These are phyloP conservation scores for Ennomos fuscantarius DNA, from an alignment of 2,888 invertebrate species.

Conservation along the genomic window DNA sequence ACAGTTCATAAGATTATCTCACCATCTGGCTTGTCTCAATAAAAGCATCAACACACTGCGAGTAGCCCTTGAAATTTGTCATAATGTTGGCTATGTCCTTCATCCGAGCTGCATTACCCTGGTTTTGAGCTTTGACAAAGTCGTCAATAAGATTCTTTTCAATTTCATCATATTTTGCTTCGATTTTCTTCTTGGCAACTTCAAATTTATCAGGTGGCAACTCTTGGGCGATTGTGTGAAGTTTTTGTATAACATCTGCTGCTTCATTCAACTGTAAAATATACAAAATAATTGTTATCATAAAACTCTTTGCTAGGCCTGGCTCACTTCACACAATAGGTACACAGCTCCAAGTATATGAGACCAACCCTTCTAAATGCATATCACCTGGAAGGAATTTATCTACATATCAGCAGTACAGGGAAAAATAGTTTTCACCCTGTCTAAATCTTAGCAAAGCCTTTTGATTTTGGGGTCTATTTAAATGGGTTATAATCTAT, in stretches of 20 bases:
- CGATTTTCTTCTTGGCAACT: constrained; percentile 93
- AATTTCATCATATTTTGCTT: constrained; percentile 95
- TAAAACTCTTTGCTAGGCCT: no score
- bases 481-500: no score
- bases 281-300: no score
- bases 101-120: constrained; percentile 94
- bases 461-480: no score
- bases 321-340: no score
- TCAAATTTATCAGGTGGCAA: constrained; percentile 94
- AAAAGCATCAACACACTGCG: constrained; percentile 97
- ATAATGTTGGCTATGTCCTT: constrained; percentile 96
- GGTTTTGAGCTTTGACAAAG: constrained; percentile 95
- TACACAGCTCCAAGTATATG: no score
- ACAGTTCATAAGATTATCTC: constrained; percentile 42
- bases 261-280: constrained; percentile 93
- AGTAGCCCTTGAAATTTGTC: constrained; percentile 98
- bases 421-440: no score
- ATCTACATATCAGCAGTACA: no score
- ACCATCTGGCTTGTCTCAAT: constrained; percentile 98
- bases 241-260: constrained; percentile 98
- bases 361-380: no score
- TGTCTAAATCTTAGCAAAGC: no score
- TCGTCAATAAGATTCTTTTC: constrained; percentile 96
- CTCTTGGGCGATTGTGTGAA: constrained; percentile 98
- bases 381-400: no score